A percentile compares a stretch with the other conserved stretches of the same genome.
Conservation (phyloP, 2,888 invertebrate species). For the Rhagophthalmus giganteus region DNA sequence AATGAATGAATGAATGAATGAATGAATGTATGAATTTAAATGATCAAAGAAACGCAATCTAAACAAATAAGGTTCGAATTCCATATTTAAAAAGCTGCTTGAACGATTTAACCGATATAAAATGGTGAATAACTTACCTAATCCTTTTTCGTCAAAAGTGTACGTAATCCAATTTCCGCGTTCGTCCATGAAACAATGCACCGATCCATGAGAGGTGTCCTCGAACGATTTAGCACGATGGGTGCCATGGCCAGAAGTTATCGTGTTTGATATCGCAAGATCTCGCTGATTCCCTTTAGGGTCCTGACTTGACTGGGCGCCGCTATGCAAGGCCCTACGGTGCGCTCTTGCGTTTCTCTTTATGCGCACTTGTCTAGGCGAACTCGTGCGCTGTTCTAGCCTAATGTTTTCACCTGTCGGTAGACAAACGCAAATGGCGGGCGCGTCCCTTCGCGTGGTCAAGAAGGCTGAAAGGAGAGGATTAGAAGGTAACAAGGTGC, state of each 20-base stretch:
- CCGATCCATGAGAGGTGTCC: slow-evolving; percentile 81
- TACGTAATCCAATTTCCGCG: slow-evolving; percentile 85
- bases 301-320: slow-evolving; percentile 42
- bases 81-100: not conserved
- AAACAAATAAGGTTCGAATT: not conserved
- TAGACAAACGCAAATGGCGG: slow-evolving; percentile 51
- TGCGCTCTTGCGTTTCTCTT: slow-evolving; percentile 36
- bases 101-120: not conserved
- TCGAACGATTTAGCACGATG: slow-evolving; percentile 80
- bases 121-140: slow-evolving; percentile 50
- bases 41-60: no score
- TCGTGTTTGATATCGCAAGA: slow-evolving; percentile 53
- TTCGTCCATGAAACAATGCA: slow-evolving; percentile 85
- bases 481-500: slow-evolving; percentile 63
- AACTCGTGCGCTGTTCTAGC: slow-evolving; percentile 29
- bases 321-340: slow-evolving; percentile 53
- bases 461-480: slow-evolving; percentile 66
- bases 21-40: no score
- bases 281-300: slow-evolving; percentile 40
- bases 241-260: slow-evolving; percentile 56
- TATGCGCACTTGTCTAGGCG: slow-evolving; percentile 37
- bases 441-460: slow-evolving; percentile 62
- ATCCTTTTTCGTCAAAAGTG: slow-evolving; percentile 80
- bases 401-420: slow-evolving; percentile 45
- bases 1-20: no score